Evolutionary conservation across 2,888 invertebrate species (phyloP).

Genomic region (Globia sparganii): DNA sequence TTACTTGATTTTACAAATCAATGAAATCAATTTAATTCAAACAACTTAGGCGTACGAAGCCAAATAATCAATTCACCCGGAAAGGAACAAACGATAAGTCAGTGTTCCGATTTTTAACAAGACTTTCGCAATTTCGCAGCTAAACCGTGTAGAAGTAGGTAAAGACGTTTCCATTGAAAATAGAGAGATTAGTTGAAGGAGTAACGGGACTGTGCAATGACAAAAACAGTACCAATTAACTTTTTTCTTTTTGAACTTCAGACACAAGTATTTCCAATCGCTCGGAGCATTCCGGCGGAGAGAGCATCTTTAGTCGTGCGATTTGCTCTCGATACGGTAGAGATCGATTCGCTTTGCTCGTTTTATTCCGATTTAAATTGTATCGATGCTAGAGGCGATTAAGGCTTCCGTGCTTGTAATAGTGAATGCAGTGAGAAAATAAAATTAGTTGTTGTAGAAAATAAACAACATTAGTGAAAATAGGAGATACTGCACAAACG

Average conservation of each 20-base stretch:
- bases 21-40: slow-evolving; percentile 20
- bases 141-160: slow-evolving; percentile 75
- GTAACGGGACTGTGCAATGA: slow-evolving; percentile 82
- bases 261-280: slow-evolving; percentile 85
- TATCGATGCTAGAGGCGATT: slow-evolving; percentile 87
- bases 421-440: slow-evolving; percentile 74
- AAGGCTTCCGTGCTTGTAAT: slow-evolving; percentile 81
- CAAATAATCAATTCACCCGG: slow-evolving; percentile 66
- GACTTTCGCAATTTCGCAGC: slow-evolving; percentile 72
- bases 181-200: slow-evolving; percentile 81
- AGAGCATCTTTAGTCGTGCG: slow-evolving; percentile 87
- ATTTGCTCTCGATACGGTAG: slow-evolving; percentile 88
- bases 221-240: slow-evolving; percentile 88
- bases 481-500: background rate
- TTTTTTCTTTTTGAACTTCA: slow-evolving; percentile 84
- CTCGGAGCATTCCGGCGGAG: slow-evolving; percentile 82
- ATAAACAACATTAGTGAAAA: slow-evolving; percentile 54
- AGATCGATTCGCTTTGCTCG: slow-evolving; percentile 87
- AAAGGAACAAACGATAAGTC: slow-evolving; percentile 60
- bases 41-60: slow-evolving; percentile 24
- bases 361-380: slow-evolving; percentile 89
- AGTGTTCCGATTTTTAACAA: slow-evolving; percentile 67
- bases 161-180: slow-evolving; percentile 75
- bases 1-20: slow-evolving; percentile 18
- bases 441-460: slow-evolving; percentile 79